Conservation (phyloP, 2,113 vertebrate genomes). For the Tringa solitaria region DNA sequence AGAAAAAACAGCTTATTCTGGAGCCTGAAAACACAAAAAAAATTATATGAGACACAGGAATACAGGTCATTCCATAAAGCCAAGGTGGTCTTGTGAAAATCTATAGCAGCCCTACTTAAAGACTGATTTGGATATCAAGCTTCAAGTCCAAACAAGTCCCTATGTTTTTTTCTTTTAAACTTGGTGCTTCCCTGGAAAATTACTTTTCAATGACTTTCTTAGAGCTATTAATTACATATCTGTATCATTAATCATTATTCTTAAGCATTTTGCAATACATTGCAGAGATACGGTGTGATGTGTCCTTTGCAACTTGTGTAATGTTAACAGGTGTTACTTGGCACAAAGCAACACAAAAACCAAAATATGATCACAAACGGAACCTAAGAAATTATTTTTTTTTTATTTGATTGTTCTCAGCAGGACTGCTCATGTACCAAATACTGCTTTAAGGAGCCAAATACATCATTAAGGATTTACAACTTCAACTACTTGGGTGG, state of each 20-base stretch:
- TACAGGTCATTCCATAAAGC: background rate
- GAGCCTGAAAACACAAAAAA: background rate
- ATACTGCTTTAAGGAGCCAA: background rate
- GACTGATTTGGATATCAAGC: background rate
- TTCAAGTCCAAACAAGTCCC: background rate
- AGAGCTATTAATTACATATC: background rate
- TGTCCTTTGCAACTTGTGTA: background rate
- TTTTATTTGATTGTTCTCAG: background rate
- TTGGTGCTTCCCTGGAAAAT: background rate
- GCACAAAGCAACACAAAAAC: background rate
- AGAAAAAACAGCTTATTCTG: background rate
- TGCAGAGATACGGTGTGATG: background rate
- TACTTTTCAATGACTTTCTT: background rate
- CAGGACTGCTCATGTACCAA: background rate
- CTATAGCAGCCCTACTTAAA: background rate
- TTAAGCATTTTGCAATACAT: background rate
- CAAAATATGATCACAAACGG: background rate
- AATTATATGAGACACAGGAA: background rate
- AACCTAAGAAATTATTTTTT: background rate
- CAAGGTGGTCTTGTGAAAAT: background rate
- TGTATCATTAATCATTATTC: background rate
- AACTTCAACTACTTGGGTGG: background rate
- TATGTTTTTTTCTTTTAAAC: background rate
- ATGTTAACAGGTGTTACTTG: background rate
- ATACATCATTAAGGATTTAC: background rate